These are phyloP conservation scores for Polymixis lichenea DNA, from an alignment of 2,888 invertebrate genomes.

Conservation along the genomic window DNA sequence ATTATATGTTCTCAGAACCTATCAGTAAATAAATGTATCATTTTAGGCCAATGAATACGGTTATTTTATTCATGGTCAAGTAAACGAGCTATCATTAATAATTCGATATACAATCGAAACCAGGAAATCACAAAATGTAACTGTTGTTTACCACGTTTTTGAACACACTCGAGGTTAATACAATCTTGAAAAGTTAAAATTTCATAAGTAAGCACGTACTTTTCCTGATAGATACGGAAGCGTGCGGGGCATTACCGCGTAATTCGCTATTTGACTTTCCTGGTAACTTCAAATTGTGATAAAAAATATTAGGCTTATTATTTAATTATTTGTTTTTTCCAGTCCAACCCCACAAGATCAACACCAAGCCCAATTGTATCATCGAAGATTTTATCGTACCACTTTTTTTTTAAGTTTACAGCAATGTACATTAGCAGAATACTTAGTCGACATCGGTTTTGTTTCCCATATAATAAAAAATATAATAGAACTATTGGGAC, in stretches of 20 bases:
- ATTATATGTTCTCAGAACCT: too few species aligned
- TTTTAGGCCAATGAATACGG: background rate
- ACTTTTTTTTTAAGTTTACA: too few species aligned
- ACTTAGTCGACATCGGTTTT: too few species aligned
- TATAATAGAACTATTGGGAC: background rate
- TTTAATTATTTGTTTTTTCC: too few species aligned
- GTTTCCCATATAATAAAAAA: too few species aligned
- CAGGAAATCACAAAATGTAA: constrained; percentile 27
- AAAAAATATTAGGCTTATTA: background rate
- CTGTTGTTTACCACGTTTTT: constrained; percentile 22
- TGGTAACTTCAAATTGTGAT: constrained; percentile 35
- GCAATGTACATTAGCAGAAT: too few species aligned
- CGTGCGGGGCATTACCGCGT: constrained; percentile 7
- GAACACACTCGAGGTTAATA: constrained; percentile 34
- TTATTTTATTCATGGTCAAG: constrained; percentile 25
- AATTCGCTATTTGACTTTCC: constrained; percentile 52
- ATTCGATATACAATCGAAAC: constrained; percentile 23
- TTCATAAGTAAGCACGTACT: constrained; percentile 38
- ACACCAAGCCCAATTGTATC: too few species aligned
- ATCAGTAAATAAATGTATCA: background rate
- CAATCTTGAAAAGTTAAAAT: constrained; percentile 33
- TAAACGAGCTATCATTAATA: constrained; percentile 1
- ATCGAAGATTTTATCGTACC: too few species aligned
- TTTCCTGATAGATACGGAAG: constrained; percentile 38
- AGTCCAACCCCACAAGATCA: too few species aligned